phyloP scores from a whole-genome alignment of 2,888 invertebrate species.

The Chrysodeixis includens region DNA sequence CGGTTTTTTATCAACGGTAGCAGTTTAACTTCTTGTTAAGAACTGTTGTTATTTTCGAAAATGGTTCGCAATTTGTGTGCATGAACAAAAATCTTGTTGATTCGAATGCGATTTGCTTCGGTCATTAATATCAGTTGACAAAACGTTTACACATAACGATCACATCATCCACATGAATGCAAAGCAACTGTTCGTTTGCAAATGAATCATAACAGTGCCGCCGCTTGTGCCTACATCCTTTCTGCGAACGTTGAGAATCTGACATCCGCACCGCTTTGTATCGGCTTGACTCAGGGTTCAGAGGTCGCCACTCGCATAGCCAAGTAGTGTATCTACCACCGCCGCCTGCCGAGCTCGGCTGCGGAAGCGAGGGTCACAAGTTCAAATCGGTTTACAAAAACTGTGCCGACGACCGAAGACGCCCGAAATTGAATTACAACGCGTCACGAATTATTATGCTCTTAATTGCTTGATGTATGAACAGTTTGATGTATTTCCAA shows the following conservation, averaged over 20 bases:
- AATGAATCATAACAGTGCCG: conserved; percentile 54
- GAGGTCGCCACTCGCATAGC: conserved; percentile 52
- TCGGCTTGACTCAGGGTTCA: conserved; percentile 55
- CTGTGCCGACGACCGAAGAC: conserved; percentile 63
- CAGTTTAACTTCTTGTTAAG: neutral
- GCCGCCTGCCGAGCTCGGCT: conserved; percentile 44
- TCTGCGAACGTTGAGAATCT: conserved; percentile 58
- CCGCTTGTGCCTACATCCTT: conserved; percentile 58
- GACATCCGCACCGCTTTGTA: conserved; percentile 50
- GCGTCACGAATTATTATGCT: conserved; percentile 55
- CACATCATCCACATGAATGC: conserved; percentile 54
- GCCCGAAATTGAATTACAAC: conserved; percentile 68
- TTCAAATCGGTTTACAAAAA: conserved; percentile 70
- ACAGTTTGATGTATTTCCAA: conserved; percentile 36
- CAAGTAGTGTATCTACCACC: conserved; percentile 47
- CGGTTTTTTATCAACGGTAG: neutral
- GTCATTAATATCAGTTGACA: conserved; percentile 21
- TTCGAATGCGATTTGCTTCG: neutral
- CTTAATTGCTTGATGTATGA: conserved; percentile 49
- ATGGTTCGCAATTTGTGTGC: neutral
- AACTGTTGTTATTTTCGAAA: neutral
- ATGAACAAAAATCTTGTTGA: neutral
- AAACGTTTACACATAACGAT: conserved; percentile 35
- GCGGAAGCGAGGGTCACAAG: conserved; percentile 74
- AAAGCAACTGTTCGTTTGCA: conserved; percentile 47